These are phyloP conservation scores for Tolypeutes matacus DNA, from an alignment of 2,797 vertebrate genomes.

Conservation along the genomic window DNA sequence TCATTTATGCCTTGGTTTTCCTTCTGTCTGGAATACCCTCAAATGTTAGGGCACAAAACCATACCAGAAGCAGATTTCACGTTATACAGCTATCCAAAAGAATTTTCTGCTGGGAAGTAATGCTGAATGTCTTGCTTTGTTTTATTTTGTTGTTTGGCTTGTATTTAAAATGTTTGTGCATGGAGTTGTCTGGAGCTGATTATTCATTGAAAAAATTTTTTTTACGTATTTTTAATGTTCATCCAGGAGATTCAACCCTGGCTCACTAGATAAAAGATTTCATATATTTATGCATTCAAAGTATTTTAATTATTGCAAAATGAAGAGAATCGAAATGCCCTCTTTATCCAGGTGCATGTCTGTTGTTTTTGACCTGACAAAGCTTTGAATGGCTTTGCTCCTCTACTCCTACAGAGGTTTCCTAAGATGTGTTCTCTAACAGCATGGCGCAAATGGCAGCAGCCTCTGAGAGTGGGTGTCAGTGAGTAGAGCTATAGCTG, in stretches of 20 bases:
- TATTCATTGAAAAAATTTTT: neutral
- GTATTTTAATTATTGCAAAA: constrained; percentile 51
- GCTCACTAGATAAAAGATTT: constrained; percentile 21
- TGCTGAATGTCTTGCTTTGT: neutral
- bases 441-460: rapidly evolving
- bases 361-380: neutral
- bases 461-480: too few relatives aligned
- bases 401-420: neutral
- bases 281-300: neutral
- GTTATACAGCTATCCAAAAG: neutral
- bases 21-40: neutral
- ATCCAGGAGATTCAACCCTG: constrained; percentile 3
- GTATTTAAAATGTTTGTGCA: constrained; percentile 20
- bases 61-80: neutral
- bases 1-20: neutral
- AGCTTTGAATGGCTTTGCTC: neutral
- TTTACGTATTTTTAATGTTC: constrained; percentile 54
- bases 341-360: neutral
- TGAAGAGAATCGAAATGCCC: neutral
- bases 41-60: neutral
- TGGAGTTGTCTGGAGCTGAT: constrained; percentile 47
- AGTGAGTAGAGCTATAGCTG: neutral
- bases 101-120: neutral
- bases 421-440: neutral
- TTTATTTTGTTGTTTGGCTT: constrained; percentile 15